phyloP scores from a whole-genome alignment of 2,888 invertebrate species.

The Rotaria magnacalcarata region DNA sequence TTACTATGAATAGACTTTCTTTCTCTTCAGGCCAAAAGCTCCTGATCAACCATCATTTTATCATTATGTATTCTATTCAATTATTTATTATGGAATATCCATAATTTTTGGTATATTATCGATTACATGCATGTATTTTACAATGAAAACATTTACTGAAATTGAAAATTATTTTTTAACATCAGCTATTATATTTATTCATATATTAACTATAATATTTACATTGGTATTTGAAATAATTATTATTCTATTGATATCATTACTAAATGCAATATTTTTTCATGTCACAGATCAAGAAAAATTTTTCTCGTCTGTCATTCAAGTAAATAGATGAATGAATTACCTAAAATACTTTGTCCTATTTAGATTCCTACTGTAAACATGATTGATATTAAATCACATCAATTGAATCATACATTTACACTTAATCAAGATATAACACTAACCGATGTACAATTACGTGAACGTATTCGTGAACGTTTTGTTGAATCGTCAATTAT shows the following conservation, averaged over 20 bases:
- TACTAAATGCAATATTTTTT: neutral
- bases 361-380: neutral
- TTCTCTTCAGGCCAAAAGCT: neutral
- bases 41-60: neutral
- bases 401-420: neutral
- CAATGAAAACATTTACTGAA: neutral
- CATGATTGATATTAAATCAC: neutral
- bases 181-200: neutral
- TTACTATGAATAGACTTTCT: neutral
- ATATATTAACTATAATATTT: neutral
- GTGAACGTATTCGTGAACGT: conserved; percentile 28
- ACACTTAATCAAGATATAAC: neutral
- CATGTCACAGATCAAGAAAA: neutral
- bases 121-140: neutral
- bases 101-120: neutral
- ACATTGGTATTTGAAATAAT: conserved; percentile 15
- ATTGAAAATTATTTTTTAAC: conserved; percentile 28
- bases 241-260: neutral
- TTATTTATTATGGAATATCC: neutral
- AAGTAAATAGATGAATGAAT: neutral
- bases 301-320: neutral
- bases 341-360: neutral
- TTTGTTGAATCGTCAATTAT: conserved; percentile 23
- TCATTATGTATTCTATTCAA: neutral
- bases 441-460: conserved; percentile 7